Evolutionary conservation across 37 sponge, comb jelly and placozoan genomes (phyloP).

Genomic region (Axinella damicornis): DNA sequence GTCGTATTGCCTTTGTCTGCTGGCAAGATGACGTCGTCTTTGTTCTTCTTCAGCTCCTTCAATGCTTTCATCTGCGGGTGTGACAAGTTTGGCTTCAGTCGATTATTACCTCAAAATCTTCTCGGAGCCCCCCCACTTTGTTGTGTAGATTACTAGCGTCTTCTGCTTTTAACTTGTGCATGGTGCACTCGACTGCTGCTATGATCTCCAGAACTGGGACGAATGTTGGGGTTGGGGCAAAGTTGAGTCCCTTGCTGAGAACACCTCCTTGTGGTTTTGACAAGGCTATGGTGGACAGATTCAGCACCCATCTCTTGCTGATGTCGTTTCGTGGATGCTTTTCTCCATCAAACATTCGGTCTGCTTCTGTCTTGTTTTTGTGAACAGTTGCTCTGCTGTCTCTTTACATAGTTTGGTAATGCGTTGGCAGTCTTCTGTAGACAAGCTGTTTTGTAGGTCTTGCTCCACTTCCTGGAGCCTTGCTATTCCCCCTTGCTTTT

Average conservation of each 20-base stretch:
- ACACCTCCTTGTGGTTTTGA: not conserved
- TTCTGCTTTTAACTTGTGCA: not conserved
- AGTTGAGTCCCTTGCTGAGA: constrained; percentile 18
- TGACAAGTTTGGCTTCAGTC: not conserved
- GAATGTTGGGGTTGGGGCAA: constrained; percentile 25
- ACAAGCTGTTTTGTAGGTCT: not conserved
- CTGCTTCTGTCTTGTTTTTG: too few relatives aligned
- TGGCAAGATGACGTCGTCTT: constrained; percentile 7
- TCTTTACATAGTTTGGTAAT: too few relatives aligned
- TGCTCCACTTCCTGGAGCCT: not conserved
- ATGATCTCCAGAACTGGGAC: constrained; percentile 30
- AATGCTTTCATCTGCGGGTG: not conserved
- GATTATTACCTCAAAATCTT: too few relatives aligned
- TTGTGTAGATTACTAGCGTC: not conserved
- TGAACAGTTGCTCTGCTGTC: too few relatives aligned
- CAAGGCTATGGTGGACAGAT: not conserved
- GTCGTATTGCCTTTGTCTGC: constrained; percentile 15
- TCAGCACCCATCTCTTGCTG: constrained; percentile 1
- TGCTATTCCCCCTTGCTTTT: not conserved
- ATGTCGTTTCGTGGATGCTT: too few relatives aligned
- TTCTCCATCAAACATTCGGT: too few relatives aligned
- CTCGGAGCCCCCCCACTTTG: not conserved
- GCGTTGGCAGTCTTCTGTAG: too few relatives aligned
- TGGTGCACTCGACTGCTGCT: constrained; percentile 8
- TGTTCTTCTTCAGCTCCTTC: not conserved